These are phyloP conservation scores for Psilopsiagon aymara DNA, from an alignment of 2,113 vertebrate genomes.

Conservation along the genomic window DNA sequence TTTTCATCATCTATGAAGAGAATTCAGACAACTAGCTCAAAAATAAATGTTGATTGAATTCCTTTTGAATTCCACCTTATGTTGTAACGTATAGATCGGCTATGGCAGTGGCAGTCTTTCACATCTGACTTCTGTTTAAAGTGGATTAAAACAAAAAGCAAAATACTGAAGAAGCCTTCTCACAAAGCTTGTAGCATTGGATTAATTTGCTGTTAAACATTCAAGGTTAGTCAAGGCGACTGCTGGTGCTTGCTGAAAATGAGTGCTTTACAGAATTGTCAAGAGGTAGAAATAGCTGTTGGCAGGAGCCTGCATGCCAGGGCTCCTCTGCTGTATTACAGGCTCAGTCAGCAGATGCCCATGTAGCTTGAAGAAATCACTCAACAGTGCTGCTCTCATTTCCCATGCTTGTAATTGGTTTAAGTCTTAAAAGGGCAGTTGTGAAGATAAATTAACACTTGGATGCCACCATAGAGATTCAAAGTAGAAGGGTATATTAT, in stretches of 20 bases:
- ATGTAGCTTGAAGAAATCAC: slow-evolving; percentile 27
- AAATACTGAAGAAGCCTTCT: neutral
- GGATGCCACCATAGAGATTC: neutral
- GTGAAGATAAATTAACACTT: neutral
- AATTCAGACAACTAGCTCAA: neutral
- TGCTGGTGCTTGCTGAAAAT: neutral
- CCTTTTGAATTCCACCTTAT: neutral
- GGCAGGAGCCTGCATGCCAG: neutral
- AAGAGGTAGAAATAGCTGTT: neutral
- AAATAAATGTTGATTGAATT: neutral
- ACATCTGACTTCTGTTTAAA: neutral
- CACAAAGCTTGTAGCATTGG: neutral
- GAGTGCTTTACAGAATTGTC: neutral
- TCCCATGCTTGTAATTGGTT: neutral
- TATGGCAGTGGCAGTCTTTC: neutral
- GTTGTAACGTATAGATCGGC: neutral
- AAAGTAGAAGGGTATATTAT: neutral
- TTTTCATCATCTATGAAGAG: neutral
- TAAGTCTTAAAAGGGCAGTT: neutral
- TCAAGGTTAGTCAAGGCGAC: neutral
- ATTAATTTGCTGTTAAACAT: neutral
- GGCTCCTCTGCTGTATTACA: neutral
- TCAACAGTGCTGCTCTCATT: neutral
- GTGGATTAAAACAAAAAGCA: neutral
- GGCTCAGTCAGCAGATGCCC: neutral